These are phyloP conservation scores for Cyanocitta stelleri DNA, from an alignment of 2,113 vertebrate species.

Conservation along the genomic window DNA sequence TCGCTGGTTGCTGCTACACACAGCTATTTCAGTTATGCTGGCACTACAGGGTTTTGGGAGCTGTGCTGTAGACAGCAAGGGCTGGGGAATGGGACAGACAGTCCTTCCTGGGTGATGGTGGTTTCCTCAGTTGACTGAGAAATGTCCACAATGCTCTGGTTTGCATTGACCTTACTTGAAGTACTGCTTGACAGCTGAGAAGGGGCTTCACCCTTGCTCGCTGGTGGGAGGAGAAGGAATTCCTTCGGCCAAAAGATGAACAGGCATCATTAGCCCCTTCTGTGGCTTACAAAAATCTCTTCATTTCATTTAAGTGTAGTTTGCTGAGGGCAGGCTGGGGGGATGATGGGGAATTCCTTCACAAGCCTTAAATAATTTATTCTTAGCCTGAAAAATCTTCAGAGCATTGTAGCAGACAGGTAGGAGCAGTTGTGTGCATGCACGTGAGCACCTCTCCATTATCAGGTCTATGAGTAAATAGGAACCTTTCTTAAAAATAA, in stretches of 20 bases:
- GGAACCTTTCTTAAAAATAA: background rate
- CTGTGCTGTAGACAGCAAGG: background rate
- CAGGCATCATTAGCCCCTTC: background rate
- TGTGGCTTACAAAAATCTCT: background rate
- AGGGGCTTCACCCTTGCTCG: background rate
- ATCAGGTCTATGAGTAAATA: background rate
- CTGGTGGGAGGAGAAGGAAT: background rate
- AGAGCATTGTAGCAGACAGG: background rate
- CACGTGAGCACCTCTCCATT: background rate
- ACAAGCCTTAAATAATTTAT: background rate
- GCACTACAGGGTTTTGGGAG: background rate
- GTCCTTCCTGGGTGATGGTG: background rate
- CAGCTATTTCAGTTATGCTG: background rate
- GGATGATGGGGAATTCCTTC: background rate
- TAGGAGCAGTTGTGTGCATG: background rate
- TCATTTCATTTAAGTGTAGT: background rate
- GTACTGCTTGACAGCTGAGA: background rate
- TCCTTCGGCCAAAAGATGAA: background rate
- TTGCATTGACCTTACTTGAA: background rate
- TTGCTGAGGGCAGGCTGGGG: background rate
- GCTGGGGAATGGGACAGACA: background rate
- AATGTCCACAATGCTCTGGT: background rate
- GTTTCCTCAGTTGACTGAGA: background rate
- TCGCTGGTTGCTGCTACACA: background rate
- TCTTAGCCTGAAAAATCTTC: background rate